Evolutionary conservation across 1,140 invertebrate genomes (phyloP).

Genomic region (Tribolium castaneum): DNA sequence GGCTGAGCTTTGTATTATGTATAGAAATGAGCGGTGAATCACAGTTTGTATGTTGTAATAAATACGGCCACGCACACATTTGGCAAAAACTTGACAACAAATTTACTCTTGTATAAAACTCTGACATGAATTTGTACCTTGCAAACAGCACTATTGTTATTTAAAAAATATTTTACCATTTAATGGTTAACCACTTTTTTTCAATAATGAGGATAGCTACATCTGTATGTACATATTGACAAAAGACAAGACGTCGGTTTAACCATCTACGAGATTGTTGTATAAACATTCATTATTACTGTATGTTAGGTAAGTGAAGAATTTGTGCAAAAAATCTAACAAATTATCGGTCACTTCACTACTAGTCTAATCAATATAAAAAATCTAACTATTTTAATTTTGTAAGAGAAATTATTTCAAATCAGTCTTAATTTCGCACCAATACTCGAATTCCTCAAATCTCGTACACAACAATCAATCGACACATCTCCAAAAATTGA

Average conservation of each 20-base stretch:
- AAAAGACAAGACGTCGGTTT: conserved; percentile 47
- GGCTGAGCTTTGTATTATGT: conserved; percentile 3
- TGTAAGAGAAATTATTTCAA: conserved; percentile 46
- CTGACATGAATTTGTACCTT: conserved; percentile 63
- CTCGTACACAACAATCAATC: conserved; percentile 32
- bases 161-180: conserved; percentile 58
- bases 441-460: conserved; percentile 32
- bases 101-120: conserved; percentile 61
- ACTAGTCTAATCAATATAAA: conserved; percentile 41
- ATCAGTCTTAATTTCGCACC: conserved; percentile 50
- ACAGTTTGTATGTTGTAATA: conserved; percentile 25
- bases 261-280: conserved; percentile 45
- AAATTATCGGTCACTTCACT: conserved; percentile 23
- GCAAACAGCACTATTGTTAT: conserved; percentile 61
- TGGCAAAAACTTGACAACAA: conserved; percentile 60
- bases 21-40: conserved; percentile 7
- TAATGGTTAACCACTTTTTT: conserved; percentile 52
- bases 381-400: conserved; percentile 43
- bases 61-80: conserved; percentile 43
- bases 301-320: conserved; percentile 40
- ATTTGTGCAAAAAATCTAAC: conserved; percentile 34
- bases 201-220: conserved; percentile 50
- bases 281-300: conserved; percentile 43
- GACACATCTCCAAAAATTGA: conserved; percentile 2
- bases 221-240: conserved; percentile 60